These are phyloP conservation scores for Lutjanus erythropterus DNA, from an alignment of 2,113 vertebrate genomes.

Conservation along the genomic window DNA sequence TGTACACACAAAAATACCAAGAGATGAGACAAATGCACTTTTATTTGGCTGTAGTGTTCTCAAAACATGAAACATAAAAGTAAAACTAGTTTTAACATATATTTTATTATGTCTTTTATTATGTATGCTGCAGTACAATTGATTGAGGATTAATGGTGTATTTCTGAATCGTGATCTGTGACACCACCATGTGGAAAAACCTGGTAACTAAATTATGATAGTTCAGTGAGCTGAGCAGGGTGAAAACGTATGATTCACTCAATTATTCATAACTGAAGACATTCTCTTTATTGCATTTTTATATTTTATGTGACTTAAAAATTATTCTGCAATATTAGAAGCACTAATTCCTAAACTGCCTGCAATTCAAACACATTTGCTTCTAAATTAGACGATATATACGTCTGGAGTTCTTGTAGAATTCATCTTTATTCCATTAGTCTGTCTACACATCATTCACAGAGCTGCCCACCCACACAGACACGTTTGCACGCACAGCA, in stretches of 20 bases:
- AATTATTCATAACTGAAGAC: neutral
- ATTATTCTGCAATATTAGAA: neutral
- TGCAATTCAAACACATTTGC: neutral
- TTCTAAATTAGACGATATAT: neutral
- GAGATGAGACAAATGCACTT: neutral
- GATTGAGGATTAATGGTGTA: neutral
- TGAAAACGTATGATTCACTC: neutral
- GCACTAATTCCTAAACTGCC: neutral
- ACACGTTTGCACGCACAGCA: neutral
- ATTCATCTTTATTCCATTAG: neutral
- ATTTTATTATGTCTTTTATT: neutral
- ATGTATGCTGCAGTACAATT: neutral
- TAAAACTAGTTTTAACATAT: neutral
- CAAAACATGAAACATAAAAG: neutral
- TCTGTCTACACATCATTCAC: neutral
- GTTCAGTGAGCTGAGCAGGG: neutral
- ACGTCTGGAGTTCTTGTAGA: neutral
- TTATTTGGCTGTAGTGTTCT: neutral
- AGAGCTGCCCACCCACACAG: neutral
- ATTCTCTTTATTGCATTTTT: neutral
- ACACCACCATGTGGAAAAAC: slow-evolving; percentile 58
- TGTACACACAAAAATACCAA: neutral
- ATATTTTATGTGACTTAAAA: neutral
- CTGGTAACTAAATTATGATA: neutral
- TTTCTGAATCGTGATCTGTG: slow-evolving; percentile 4